phyloP scores from a whole-genome alignment of 2,113 vertebrate species.

The Pelmatolapia mariae region DNA sequence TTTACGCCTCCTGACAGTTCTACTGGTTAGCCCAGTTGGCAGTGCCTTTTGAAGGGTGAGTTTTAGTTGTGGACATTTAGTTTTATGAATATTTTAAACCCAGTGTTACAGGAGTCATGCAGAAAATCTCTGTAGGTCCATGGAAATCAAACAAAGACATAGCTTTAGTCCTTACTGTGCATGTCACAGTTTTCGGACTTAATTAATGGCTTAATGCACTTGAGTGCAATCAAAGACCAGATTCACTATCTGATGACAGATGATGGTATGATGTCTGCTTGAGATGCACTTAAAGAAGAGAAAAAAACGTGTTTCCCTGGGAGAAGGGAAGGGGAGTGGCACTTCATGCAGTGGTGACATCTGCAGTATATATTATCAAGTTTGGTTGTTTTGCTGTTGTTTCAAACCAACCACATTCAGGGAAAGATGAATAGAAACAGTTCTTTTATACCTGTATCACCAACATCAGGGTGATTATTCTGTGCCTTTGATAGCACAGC shows the following conservation, averaged over 20 bases:
- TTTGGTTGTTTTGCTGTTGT: neutral
- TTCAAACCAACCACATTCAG: neutral
- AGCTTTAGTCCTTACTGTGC: neutral
- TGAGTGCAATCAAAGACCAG: neutral
- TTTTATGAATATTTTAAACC: neutral
- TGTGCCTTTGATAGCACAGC: neutral
- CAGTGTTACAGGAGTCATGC: neutral
- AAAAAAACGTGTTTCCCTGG: neutral
- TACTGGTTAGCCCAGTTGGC: constrained; percentile 24
- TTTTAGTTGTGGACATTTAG: neutral
- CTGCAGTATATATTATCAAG: neutral
- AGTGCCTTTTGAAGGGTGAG: constrained; percentile 4
- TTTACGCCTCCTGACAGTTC: constrained; percentile 61
- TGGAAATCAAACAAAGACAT: neutral
- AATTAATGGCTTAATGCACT: neutral
- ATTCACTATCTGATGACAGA: neutral
- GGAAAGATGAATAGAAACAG: neutral
- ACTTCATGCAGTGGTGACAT: neutral
- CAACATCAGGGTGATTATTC: neutral
- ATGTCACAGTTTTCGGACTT: neutral
- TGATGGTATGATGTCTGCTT: neutral
- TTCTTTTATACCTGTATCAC: neutral
- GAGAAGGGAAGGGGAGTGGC: neutral
- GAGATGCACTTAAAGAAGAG: neutral
- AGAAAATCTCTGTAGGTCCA: neutral